phyloP scores from a whole-genome alignment of 2,113 vertebrate genomes.

The Desmodus rotundus region DNA sequence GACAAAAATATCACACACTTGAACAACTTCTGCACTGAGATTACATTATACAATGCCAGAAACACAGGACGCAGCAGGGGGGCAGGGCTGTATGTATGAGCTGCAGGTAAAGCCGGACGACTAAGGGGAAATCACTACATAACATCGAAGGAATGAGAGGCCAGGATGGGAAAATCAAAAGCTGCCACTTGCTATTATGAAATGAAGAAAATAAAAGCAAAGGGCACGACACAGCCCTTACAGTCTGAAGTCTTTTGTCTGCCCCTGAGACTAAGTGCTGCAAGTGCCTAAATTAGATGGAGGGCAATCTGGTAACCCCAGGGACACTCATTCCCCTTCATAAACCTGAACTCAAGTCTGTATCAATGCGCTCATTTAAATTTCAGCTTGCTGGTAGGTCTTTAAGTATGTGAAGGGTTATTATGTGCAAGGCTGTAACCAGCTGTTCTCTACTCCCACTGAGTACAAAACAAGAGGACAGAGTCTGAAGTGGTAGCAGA shows the following conservation, averaged over 20 bases:
- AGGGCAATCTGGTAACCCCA: conserved; percentile 24
- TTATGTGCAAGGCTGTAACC: background rate
- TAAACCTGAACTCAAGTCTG: conserved; percentile 33
- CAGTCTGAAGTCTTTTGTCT: background rate
- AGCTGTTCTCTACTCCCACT: background rate
- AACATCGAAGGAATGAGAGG: background rate
- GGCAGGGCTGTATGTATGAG: background rate
- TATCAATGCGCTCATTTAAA: conserved; percentile 16
- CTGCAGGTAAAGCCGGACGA: background rate
- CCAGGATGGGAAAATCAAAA: background rate
- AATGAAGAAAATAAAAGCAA: background rate
- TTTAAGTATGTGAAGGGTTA: background rate
- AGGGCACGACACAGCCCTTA: background rate
- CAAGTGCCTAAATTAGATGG: conserved; percentile 1
- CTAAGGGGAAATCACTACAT: background rate
- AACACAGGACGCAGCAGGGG: background rate
- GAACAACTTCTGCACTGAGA: background rate
- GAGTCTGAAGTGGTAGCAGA: background rate
- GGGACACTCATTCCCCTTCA: conserved; percentile 24
- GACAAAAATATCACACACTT: background rate
- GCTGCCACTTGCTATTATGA: background rate
- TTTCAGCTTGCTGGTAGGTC: conserved; percentile 25
- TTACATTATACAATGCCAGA: background rate
- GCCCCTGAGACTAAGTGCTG: background rate
- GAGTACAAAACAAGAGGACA: background rate